Evolutionary conservation across 64 coral and sea anemone genomes (phyloP), one percentile per base, ranked within the genome.

Genomic region (Montipora cactus): DNA sequence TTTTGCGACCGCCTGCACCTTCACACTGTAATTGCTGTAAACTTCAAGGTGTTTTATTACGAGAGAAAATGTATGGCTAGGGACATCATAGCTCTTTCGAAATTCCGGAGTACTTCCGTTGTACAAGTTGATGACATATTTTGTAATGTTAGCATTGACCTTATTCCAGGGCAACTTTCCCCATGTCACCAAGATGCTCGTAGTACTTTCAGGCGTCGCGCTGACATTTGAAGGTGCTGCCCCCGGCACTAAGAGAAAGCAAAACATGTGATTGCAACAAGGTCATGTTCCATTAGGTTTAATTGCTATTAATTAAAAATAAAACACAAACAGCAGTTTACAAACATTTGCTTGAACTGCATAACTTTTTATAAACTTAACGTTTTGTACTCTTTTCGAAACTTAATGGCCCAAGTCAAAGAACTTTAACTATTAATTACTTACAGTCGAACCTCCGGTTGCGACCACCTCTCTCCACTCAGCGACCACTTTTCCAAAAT

Each of bases 181-280:
- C 82, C 66, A 86, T 18, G 3, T 51, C n/a, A 86, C 66, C 7
- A 21, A 21, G 66, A 86, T 86, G 62, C 82, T 86, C 3, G 44
- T 86, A 3, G 44, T 22, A 13, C 61, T 71, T 46, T 49, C 2
- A 1, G 82, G 44, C 0, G 0, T 2, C 0, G 66, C 66, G 0
- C 3, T 51, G 64, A 86, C 82, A 46, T 71, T 71, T 20, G 66
- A 5, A 16, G 81, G 81, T 67, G 82, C 3, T 2, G 3, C 19
- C 8, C 5, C 16, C 11, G 82, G 82, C 49, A 14, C 82, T 86
- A 47, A 11, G 2, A 3, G 46, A 86, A 13, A 72, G 7, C 3
- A 49, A 49, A 71, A 22, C 8, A 10, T 64, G 2, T 21, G 4
- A 71, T 57, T 11, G 53, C 53, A 57, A 57, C 2, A 57, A 57